Evolutionary conservation across 2,797 vertebrate genomes (phyloP).

Genomic region (Steatocranus sp.): DNA sequence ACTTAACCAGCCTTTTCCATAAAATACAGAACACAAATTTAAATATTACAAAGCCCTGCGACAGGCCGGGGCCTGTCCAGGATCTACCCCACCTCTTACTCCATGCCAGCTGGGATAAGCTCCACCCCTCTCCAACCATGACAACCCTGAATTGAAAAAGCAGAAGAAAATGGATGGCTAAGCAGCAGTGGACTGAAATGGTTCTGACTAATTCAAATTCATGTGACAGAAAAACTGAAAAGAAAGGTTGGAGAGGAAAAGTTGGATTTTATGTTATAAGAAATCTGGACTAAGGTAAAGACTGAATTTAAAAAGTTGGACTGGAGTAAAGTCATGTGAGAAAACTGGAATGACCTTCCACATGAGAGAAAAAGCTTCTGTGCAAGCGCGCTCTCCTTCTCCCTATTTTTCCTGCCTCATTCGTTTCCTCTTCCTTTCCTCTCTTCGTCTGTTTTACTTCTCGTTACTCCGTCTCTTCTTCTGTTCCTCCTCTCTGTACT

Average conservation of each 20-base stretch:
- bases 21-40: background rate
- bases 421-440: background rate
- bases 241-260: background rate
- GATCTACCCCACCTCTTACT: background rate
- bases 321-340: background rate
- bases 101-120: background rate
- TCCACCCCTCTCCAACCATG: background rate
- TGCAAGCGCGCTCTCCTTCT: background rate
- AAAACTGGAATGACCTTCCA: background rate
- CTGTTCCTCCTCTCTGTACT: background rate
- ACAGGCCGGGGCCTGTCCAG: background rate
- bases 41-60: background rate
- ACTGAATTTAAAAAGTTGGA: background rate
- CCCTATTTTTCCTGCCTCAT: background rate
- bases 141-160: background rate
- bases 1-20: background rate
- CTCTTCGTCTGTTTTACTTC: background rate
- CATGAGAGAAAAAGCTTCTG: background rate
- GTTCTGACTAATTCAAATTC: background rate
- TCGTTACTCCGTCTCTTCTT: background rate
- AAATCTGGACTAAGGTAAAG: background rate
- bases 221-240: background rate
- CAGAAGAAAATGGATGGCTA: background rate
- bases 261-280: background rate
- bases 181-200: background rate